Conservation (phyloP, 2,113 vertebrate genomes). For the Esox niger region DNA sequence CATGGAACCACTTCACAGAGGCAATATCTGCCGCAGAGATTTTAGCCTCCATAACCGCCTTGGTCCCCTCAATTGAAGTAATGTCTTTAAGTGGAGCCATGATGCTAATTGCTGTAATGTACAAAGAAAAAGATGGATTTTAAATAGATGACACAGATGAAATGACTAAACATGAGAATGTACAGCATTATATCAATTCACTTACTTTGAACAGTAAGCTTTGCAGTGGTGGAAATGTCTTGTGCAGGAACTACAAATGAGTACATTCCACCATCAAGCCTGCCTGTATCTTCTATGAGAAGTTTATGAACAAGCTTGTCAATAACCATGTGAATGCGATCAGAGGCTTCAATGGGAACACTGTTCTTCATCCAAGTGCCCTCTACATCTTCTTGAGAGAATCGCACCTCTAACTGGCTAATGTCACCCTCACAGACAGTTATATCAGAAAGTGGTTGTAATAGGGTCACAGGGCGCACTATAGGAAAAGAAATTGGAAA, state of each 20-base stretch:
- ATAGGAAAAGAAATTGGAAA: constrained; percentile 26
- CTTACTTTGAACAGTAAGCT: constrained; percentile 87
- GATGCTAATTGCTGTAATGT: constrained; percentile 82
- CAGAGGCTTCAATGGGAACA: constrained; percentile 78
- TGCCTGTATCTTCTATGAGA: constrained; percentile 88
- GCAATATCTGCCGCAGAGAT: constrained; percentile 90
- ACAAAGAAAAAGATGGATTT: constrained; percentile 21
- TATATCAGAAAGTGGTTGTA: constrained; percentile 88
- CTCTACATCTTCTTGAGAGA: constrained; percentile 92
- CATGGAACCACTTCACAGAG: constrained; percentile 90
- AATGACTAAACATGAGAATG: background rate
- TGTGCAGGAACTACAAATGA: constrained; percentile 85
- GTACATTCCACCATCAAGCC: constrained; percentile 84
- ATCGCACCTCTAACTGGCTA: constrained; percentile 91
- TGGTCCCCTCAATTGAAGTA: constrained; percentile 87
- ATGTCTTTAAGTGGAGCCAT: constrained; percentile 84
- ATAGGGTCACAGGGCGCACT: constrained; percentile 90
- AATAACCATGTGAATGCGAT: constrained; percentile 85
- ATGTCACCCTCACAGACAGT: constrained; percentile 97
- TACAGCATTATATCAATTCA: background rate
- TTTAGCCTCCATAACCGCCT: constrained; percentile 91
- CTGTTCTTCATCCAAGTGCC: constrained; percentile 90
- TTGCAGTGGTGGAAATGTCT: constrained; percentile 82
- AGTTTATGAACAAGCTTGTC: constrained; percentile 92
- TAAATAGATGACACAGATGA: too few species aligned